A percentile compares a stretch with the other conserved stretches of the same genome.
Evolutionary conservation across 1,140 invertebrate species (phyloP).

Genomic region (Drosophila cardini): DNA sequence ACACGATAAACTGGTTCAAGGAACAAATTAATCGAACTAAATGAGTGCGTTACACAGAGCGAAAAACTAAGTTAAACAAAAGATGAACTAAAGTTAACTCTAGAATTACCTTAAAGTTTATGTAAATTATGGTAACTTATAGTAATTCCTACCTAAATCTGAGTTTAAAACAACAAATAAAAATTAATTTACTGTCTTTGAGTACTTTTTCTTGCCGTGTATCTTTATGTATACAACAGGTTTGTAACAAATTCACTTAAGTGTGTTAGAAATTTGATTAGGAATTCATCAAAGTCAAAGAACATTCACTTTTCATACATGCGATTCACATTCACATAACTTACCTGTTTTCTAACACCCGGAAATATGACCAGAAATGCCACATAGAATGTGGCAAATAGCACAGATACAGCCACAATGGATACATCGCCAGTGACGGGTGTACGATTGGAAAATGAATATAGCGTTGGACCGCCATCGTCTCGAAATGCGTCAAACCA

Average conservation of each 20-base stretch:
- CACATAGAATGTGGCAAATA: constrained; percentile 95
- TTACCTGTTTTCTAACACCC: constrained; percentile 97
- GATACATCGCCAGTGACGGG: constrained; percentile 96
- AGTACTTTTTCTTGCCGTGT: background rate
- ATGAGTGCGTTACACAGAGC: background rate
- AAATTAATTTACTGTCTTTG: no score
- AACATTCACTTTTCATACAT: background rate
- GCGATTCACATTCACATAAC: constrained; percentile 27
- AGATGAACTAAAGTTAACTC: no score
- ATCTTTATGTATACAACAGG: background rate
- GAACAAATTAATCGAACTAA: constrained; percentile 5
- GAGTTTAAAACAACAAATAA: background rate
- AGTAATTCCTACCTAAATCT: no score
- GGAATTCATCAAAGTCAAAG: background rate
- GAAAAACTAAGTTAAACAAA: no score
- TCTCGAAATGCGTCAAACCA: constrained; percentile 97
- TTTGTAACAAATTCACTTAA: background rate
- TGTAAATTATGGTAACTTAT: no score
- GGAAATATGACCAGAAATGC: constrained; percentile 97
- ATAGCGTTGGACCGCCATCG: constrained; percentile 96
- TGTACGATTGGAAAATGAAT: constrained; percentile 96
- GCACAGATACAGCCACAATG: constrained; percentile 92
- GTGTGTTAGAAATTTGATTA: background rate
- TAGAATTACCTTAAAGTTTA: no score
- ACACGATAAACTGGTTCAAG: constrained; percentile 33